Evolutionary conservation across 2,888 invertebrate genomes (phyloP).

Genomic region (Resseliella maxima): DNA sequence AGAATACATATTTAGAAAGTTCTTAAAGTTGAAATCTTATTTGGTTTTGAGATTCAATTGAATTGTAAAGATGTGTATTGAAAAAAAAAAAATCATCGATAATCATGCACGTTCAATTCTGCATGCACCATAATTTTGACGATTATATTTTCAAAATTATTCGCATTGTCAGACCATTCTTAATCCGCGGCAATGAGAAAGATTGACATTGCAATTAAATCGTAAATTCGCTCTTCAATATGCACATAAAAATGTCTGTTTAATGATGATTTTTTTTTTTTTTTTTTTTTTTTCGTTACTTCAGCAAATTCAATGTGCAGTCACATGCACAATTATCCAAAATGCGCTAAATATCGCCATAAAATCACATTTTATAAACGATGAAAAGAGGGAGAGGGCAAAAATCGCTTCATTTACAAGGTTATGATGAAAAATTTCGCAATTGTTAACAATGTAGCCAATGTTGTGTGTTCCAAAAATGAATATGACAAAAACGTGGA

Average conservation of each 20-base stretch:
- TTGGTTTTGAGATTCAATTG: neutral
- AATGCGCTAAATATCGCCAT: slow-evolving; percentile 3
- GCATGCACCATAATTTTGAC: neutral
- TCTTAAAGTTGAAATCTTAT: neutral
- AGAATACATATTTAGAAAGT: too few species aligned
- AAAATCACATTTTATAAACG: neutral
- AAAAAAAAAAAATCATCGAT: neutral
- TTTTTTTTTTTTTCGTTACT: neutral
- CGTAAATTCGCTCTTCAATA: neutral
- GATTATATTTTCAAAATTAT: neutral
- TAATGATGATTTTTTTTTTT: neutral
- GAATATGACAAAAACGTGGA: neutral
- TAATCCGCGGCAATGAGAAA: neutral
- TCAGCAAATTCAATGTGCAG: neutral
- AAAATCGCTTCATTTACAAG: neutral
- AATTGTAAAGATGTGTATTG: neutral
- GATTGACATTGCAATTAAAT: slow-evolving; percentile 17
- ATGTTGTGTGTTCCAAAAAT: neutral
- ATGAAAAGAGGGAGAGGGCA: neutral
- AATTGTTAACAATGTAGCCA: neutral
- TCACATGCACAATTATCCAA: neutral
- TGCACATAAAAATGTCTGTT: neutral
- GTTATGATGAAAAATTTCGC: neutral
- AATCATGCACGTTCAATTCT: neutral
- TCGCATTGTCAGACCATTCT: neutral